phyloP scores from a whole-genome alignment of 2,797 vertebrate species.

The Sandelia bainsii region DNA sequence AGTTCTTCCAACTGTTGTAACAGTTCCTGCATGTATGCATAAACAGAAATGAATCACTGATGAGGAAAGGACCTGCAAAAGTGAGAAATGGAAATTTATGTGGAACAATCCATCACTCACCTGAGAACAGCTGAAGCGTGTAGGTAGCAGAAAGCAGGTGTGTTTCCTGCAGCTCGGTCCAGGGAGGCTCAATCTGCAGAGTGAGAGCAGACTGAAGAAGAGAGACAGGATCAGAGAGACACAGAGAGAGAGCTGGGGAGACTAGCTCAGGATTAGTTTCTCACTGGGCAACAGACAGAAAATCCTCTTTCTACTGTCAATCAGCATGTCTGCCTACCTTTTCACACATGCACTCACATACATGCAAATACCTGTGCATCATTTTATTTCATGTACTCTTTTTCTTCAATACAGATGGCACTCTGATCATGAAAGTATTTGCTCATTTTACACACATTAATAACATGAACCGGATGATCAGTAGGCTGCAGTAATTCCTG shows the following conservation, averaged over 20 bases:
- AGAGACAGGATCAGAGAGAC: conserved; percentile 49
- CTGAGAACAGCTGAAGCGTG: conserved; percentile 45
- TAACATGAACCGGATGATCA: background rate
- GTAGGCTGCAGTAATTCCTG: background rate
- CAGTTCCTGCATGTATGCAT: background rate
- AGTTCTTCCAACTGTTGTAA: background rate
- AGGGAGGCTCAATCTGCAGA: conserved; percentile 56
- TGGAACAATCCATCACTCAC: conserved; percentile 51
- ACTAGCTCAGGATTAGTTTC: conserved; percentile 68
- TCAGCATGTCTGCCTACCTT: conserved; percentile 66
- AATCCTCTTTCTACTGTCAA: conserved; percentile 78
- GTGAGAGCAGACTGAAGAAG: conserved; percentile 51
- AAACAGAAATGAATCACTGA: background rate
- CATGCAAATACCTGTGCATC: background rate
- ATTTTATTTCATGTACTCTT: background rate
- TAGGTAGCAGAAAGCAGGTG: conserved; percentile 20
- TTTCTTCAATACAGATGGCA: background rate
- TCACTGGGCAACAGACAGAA: conserved; percentile 57
- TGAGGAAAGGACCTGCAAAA: background rate
- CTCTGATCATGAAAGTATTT: background rate
- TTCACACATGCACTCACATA: conserved; percentile 29
- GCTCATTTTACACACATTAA: background rate
- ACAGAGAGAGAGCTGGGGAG: conserved; percentile 22
- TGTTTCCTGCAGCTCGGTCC: conserved; percentile 55
- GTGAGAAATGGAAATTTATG: background rate